Conservation (phyloP, 2,113 vertebrate genomes). For the Zootoca vivipara region DNA sequence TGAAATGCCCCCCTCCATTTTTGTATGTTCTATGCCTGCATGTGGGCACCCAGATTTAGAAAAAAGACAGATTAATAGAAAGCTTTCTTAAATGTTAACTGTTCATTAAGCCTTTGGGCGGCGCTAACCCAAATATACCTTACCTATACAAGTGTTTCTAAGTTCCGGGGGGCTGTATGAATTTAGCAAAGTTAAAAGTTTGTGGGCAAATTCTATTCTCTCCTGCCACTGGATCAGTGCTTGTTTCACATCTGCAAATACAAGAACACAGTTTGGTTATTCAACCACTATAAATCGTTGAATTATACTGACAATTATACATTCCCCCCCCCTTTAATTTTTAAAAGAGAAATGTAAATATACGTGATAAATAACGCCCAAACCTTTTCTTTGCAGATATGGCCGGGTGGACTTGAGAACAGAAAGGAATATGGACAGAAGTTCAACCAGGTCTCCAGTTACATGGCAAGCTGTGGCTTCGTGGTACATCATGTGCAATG, state of each 20-base stretch:
- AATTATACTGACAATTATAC: neutral
- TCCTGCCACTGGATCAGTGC: slow-evolving; percentile 99
- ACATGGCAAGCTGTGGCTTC: slow-evolving; percentile 99
- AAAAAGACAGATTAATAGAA: neutral
- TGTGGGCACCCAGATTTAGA: neutral
- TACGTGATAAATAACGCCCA: neutral
- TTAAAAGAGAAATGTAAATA: neutral
- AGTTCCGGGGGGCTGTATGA: slow-evolving; percentile 98
- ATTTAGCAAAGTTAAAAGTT: slow-evolving; percentile 98
- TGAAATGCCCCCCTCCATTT: neutral
- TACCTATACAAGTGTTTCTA: slow-evolving; percentile 94
- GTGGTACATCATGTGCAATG: slow-evolving; percentile 99
- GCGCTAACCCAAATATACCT: slow-evolving; percentile 39
- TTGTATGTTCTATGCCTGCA: neutral
- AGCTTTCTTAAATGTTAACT: neutral
- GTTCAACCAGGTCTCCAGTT: slow-evolving; percentile 97
- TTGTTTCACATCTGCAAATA: slow-evolving; percentile 94
- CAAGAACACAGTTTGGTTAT: slow-evolving; percentile 44
- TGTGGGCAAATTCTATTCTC: slow-evolving; percentile 98
- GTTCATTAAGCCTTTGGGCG: neutral
- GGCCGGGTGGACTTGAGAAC: slow-evolving; percentile 96
- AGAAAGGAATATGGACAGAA: slow-evolving; percentile 96
- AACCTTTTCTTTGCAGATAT: slow-evolving; percentile 98
- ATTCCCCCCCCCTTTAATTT: neutral
- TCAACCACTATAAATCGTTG: slow-evolving; percentile 8